Conservation (phyloP, 1,140 invertebrate species). For the Camponotus pennsylvanicus region DNA sequence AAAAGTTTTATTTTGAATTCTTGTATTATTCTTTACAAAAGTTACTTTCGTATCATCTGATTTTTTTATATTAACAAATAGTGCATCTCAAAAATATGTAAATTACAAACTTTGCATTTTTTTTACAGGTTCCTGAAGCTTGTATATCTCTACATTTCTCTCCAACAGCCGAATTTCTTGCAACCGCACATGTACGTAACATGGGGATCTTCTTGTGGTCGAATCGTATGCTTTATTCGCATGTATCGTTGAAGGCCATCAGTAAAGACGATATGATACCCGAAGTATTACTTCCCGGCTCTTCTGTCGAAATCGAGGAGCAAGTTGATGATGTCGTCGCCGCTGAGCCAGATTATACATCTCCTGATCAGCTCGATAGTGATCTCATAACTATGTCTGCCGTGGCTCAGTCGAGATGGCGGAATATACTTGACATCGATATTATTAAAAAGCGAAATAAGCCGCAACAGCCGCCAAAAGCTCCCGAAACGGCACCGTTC, state of each 20-base stretch:
- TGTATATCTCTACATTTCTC: conserved; percentile 96
- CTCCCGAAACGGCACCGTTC: conserved; percentile 96
- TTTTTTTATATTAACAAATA: background rate
- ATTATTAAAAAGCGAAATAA: conserved; percentile 96
- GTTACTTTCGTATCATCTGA: conserved; percentile 2
- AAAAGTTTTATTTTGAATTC: background rate
- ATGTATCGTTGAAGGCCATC: conserved; percentile 92
- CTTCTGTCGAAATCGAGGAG: conserved; percentile 74
- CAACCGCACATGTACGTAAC: conserved; percentile 95
- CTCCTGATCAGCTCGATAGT: conserved; percentile 92
- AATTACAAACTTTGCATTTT: background rate
- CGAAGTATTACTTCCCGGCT: conserved; percentile 88
- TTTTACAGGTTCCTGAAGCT: conserved; percentile 88
- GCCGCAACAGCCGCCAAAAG: conserved; percentile 93
- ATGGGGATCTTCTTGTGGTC: conserved; percentile 98
- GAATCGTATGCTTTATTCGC: conserved; percentile 94
- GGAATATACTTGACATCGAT: conserved; percentile 96
- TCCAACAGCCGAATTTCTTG: conserved; percentile 95
- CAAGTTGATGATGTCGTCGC: conserved; percentile 79
- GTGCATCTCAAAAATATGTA: background rate
- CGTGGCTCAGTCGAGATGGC: conserved; percentile 95
- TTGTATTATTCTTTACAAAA: background rate
- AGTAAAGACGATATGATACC: conserved; percentile 87
- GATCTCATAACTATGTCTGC: conserved; percentile 95
- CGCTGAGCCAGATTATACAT: conserved; percentile 89